phyloP scores from a whole-genome alignment of 2,797 vertebrate genomes.

The Mallotus villosus region DNA sequence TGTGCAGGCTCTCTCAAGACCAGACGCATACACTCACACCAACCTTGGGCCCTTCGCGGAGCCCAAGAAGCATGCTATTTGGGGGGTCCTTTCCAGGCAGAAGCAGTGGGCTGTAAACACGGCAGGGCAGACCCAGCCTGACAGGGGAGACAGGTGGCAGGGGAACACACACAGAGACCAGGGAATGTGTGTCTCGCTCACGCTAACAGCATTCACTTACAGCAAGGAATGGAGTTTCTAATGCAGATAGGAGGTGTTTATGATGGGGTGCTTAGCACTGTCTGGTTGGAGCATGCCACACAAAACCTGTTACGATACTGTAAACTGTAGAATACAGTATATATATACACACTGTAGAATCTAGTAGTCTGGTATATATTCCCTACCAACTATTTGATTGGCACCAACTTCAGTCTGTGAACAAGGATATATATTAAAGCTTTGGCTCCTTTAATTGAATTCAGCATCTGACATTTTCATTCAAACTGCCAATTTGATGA shows the following conservation, averaged over 20 bases:
- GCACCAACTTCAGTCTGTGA: not conserved
- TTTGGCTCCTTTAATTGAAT: no score
- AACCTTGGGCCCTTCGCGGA: not conserved
- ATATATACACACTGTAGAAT: no score
- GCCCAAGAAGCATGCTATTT: not conserved
- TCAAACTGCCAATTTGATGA: no score
- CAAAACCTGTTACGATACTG: slow-evolving; percentile 9
- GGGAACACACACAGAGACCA: slow-evolving; percentile 5
- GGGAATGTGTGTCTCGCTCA: not conserved
- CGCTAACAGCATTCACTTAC: not conserved
- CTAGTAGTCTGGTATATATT: no score
- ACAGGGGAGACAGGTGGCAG: not conserved
- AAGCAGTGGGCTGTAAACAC: not conserved
- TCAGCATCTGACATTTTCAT: no score
- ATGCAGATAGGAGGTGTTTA: slow-evolving; percentile 8
- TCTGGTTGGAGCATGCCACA: slow-evolving; percentile 20
- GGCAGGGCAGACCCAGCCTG: no score
- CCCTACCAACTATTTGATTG: not conserved
- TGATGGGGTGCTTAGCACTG: slow-evolving; percentile 9
- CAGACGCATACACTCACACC: not conserved
- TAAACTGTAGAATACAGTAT: no score
- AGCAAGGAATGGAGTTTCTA: not conserved
- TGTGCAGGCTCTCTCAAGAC: not conserved
- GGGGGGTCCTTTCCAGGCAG: not conserved
- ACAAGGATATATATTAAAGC: no score